These are phyloP conservation scores for Rhodeus uyekii DNA, from an alignment of 2,797 vertebrate species.

Conservation along the genomic window DNA sequence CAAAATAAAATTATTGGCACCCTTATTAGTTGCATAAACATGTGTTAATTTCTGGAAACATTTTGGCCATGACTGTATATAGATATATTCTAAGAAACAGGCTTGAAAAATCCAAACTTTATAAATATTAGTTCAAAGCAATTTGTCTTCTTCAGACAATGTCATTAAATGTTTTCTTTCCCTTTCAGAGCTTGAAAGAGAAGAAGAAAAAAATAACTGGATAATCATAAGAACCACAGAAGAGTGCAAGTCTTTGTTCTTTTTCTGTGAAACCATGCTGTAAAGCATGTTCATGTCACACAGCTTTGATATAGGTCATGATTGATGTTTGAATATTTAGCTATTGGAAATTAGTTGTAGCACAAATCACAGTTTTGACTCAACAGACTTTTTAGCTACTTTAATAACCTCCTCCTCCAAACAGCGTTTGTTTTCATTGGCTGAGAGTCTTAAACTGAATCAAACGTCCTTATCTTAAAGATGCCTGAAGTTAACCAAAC, in stretches of 20 bases:
- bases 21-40: no score
- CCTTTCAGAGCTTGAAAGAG: not conserved
- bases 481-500: constrained; percentile 9
- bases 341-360: not conserved
- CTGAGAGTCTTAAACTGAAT: constrained; percentile 3
- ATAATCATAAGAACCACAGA: not conserved
- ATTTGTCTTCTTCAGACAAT: no score
- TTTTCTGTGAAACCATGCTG: not conserved
- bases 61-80: no score
- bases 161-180: not conserved
- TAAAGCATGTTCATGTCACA: constrained; percentile 23
- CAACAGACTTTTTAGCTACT: constrained; percentile 3
- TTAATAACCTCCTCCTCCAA: not conserved
- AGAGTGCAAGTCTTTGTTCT: not conserved
- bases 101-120: no score
- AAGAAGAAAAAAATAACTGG: not conserved
- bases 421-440: constrained; percentile 7
- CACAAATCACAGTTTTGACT: not conserved
- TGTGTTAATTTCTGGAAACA: no score
- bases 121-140: no score
- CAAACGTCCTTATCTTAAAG: constrained; percentile 10
- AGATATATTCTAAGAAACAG: no score
- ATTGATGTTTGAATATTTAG: constrained; percentile 5
- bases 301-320: not conserved
- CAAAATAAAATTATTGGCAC: no score